Conservation (phyloP, 2,797 vertebrate species). For the Onychomys arenicola region DNA sequence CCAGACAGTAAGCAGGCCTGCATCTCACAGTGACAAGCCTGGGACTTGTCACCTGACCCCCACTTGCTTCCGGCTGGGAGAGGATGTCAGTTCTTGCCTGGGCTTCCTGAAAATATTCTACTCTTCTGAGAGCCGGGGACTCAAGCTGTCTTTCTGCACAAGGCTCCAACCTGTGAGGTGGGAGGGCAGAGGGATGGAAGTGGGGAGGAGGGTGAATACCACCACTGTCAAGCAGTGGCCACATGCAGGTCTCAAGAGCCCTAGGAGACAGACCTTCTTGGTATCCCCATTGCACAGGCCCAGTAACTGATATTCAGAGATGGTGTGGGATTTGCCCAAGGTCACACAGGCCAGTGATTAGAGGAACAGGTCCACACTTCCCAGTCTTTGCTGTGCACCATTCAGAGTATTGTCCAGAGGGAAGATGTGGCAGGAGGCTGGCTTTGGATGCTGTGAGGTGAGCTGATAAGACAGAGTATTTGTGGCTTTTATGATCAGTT, state of each 20-base stretch:
- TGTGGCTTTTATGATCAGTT: neutral
- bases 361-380: neutral
- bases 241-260: neutral
- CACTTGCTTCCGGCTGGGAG: accelerated
- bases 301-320: neutral
- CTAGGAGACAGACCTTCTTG: neutral
- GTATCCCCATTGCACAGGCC: neutral
- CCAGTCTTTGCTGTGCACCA: neutral
- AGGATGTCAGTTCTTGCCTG: neutral
- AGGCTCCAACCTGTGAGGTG: neutral
- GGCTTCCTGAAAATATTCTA: accelerated
- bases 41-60: too few relatives aligned
- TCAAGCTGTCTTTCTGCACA: neutral
- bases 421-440: neutral
- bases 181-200: too few relatives aligned
- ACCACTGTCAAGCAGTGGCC: neutral
- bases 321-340: neutral
- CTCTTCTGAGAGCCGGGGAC: accelerated
- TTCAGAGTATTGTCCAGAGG: neutral
- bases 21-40: neutral
- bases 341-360: neutral
- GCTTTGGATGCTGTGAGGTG: neutral
- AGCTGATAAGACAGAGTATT: neutral
- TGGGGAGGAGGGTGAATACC: neutral
- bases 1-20: accelerated